phyloP scores from a whole-genome alignment of 2,113 vertebrate species.

The Mustela lutreola region DNA sequence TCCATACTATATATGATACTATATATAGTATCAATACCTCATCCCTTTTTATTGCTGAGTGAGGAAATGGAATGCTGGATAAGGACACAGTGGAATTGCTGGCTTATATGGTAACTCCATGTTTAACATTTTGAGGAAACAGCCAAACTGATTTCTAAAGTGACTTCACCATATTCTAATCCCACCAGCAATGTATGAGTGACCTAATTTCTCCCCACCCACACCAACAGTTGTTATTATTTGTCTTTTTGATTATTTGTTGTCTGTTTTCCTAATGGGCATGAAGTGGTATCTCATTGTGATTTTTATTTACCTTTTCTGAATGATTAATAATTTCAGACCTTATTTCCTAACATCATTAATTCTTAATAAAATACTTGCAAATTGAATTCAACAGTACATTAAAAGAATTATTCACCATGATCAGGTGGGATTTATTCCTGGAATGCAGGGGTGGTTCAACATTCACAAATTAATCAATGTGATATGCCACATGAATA shows the following conservation, averaged over 20 bases:
- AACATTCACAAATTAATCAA: background rate
- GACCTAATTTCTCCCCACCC: background rate
- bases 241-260: background rate
- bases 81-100: background rate
- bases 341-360: background rate
- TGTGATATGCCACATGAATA: background rate
- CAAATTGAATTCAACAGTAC: background rate
- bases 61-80: background rate
- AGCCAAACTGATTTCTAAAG: background rate
- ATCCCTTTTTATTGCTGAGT: background rate
- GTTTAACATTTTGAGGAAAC: conserved; percentile 27
- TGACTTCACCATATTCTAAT: background rate
- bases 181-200: background rate
- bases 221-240: background rate
- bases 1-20: no score
- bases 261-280: background rate
- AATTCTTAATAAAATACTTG: background rate
- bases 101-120: background rate
- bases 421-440: background rate
- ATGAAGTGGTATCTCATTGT: background rate
- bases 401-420: background rate
- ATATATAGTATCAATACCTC: background rate
- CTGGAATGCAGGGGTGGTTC: background rate
- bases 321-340: background rate
- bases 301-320: background rate